Conservation (phyloP, 23 tunicate genomes). For the Trididemnum miniatum region DNA sequence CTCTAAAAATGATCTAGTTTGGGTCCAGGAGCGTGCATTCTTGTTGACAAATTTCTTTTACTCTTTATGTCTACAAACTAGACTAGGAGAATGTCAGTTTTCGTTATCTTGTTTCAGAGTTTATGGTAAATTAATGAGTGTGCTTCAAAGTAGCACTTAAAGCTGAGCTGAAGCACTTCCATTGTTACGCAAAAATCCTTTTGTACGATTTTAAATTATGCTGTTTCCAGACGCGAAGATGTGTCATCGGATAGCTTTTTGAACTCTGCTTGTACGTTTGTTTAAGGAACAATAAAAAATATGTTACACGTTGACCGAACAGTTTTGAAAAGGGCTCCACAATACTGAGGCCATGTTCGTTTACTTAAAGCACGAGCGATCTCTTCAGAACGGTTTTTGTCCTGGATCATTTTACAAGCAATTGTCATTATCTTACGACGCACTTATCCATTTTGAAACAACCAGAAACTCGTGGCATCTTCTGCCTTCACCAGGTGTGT, state of each 20-base stretch:
- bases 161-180: too few species aligned
- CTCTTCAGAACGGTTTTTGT: background rate
- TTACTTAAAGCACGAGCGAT: constrained; percentile 63
- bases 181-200: background rate
- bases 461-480: background rate
- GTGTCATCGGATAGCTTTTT: background rate
- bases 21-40: too few species aligned
- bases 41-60: too few species aligned
- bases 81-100: too few species aligned
- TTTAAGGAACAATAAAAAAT: constrained; percentile 52
- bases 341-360: constrained; percentile 60
- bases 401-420: background rate
- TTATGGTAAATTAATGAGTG: too few species aligned
- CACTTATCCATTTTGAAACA: background rate
- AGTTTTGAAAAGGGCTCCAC: background rate
- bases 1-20: too few species aligned
- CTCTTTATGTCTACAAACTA: too few species aligned
- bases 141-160: too few species aligned
- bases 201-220: background rate
- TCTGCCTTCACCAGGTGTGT: background rate
- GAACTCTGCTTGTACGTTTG: constrained; percentile 54
- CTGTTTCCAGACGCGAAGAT: background rate
- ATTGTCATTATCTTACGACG: background rate
- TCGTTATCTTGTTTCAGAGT: too few species aligned
- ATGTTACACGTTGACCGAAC: constrained; percentile 1